These are phyloP conservation scores for Scaptomyza caliginosa DNA, from an alignment of 2,888 invertebrate species.

Conservation along the genomic window DNA sequence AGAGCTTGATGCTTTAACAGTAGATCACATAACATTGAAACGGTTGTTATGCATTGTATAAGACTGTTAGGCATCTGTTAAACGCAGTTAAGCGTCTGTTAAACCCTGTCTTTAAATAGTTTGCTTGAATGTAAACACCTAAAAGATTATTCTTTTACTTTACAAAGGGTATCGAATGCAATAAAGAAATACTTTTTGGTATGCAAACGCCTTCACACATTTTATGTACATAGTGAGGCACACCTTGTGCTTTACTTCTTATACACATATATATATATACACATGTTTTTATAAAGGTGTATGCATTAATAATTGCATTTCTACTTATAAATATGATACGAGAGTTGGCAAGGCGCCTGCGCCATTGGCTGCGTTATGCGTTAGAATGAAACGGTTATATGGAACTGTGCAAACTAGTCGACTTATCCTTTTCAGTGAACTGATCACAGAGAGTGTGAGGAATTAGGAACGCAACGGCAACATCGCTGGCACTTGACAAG, in stretches of 20 bases:
- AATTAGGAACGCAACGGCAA: constrained; percentile 14
- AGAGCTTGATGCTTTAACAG: not conserved
- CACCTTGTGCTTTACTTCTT: constrained; percentile 45
- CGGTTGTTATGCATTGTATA: not conserved
- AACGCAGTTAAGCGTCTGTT: not conserved
- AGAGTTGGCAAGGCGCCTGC: constrained; percentile 51
- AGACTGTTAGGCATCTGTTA: not conserved
- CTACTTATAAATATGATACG: constrained; percentile 68
- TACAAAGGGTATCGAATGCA: constrained; percentile 32
- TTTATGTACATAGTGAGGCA: constrained; percentile 11
- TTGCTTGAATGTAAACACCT: not conserved
- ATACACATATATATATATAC: constrained; percentile 2
- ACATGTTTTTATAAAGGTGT: constrained; percentile 38
- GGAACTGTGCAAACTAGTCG: not conserved
- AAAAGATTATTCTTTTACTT: not conserved
- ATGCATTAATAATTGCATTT: constrained; percentile 65
- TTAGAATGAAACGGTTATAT: constrained; percentile 50
- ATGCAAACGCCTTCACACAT: constrained; percentile 24
- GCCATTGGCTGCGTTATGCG: constrained; percentile 29
- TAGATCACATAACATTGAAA: too few relatives aligned
- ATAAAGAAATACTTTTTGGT: constrained; percentile 41
- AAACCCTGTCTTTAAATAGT: not conserved
- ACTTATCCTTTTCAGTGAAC: constrained; percentile 41
- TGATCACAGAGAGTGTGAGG: constrained; percentile 3
- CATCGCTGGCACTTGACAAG: constrained; percentile 53